Evolutionary conservation across 2,113 vertebrate genomes (phyloP).

Genomic region (Triplophysa dalaica): DNA sequence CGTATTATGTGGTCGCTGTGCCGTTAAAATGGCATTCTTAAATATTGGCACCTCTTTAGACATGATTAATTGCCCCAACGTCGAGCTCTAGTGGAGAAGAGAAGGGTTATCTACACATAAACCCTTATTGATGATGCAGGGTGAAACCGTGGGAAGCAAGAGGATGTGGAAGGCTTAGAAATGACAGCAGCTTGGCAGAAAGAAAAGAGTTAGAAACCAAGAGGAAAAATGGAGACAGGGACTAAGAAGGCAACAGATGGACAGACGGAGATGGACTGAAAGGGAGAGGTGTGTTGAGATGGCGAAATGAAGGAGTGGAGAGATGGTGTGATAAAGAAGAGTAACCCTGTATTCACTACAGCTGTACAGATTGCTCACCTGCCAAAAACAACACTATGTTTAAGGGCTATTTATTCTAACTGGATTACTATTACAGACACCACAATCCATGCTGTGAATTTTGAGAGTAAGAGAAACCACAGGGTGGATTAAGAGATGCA

Average conservation of each 20-base stretch:
- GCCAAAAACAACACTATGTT: conserved; percentile 74
- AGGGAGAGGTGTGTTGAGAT: conserved; percentile 39
- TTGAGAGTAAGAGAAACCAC: conserved; percentile 45
- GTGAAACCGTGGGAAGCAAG: conserved; percentile 31
- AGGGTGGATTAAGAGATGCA: conserved; percentile 44
- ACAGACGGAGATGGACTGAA: conserved; percentile 32
- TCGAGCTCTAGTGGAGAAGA: conserved; percentile 43
- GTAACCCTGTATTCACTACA: conserved; percentile 57
- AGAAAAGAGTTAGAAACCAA: conserved; percentile 47
- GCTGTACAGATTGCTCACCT: conserved; percentile 54
- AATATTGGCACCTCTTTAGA: conserved; percentile 68
- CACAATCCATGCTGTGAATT: conserved; percentile 49
- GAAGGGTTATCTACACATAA: conserved; percentile 67
- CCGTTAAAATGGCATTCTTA: conserved; percentile 57
- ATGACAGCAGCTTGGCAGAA: conserved; percentile 62
- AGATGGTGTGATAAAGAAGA: conserved; percentile 66
- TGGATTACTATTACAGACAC: conserved; percentile 64
- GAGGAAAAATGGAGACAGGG: conserved; percentile 34
- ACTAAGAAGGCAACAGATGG: conserved; percentile 26
- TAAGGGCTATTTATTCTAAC: conserved; percentile 64
- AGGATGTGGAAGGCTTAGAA: conserved; percentile 61
- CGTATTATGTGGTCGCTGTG: conserved; percentile 63
- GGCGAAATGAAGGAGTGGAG: conserved; percentile 61
- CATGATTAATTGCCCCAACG: conserved; percentile 68
- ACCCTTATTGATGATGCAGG: conserved; percentile 60